Evolutionary conservation across 1,140 invertebrate species (phyloP).

Genomic region (Heliconius congener): DNA sequence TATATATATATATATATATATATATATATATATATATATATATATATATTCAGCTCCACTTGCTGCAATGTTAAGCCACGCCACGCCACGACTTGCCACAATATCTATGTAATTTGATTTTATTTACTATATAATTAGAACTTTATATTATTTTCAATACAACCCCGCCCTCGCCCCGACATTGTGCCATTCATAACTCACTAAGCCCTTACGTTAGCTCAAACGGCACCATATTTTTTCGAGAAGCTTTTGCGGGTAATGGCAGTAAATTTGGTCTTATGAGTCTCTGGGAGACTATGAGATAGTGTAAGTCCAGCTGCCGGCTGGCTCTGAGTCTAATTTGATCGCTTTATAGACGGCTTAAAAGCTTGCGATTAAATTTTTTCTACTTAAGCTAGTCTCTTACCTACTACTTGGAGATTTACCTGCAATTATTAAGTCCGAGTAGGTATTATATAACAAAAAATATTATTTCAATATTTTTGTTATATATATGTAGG

Average conservation of each 20-base stretch:
- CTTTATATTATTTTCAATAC: not conserved
- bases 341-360: conserved; percentile 17
- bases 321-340: conserved; percentile 20
- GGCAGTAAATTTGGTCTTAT: conserved; percentile 64
- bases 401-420: not conserved
- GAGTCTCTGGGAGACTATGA: conserved; percentile 49
- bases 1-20: no score
- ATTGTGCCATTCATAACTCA: conserved; percentile 39
- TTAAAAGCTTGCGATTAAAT: conserved; percentile 12
- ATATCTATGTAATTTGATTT: no score
- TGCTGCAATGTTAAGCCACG: no score
- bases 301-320: conserved; percentile 50
- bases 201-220: conserved; percentile 65
- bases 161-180: not conserved
- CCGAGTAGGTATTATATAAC: not conserved
- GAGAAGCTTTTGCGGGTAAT: conserved; percentile 66
- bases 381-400: not conserved
- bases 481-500: not conserved
- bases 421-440: not conserved
- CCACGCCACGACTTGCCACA: no score
- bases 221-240: conserved; percentile 77
- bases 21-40: no score
- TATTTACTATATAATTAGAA: not conserved
- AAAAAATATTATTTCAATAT: not conserved
- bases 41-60: no score